Base-by-base conservation (phyloP, 1,140 invertebrate species). In the Drosophila takahashii region DNA sequence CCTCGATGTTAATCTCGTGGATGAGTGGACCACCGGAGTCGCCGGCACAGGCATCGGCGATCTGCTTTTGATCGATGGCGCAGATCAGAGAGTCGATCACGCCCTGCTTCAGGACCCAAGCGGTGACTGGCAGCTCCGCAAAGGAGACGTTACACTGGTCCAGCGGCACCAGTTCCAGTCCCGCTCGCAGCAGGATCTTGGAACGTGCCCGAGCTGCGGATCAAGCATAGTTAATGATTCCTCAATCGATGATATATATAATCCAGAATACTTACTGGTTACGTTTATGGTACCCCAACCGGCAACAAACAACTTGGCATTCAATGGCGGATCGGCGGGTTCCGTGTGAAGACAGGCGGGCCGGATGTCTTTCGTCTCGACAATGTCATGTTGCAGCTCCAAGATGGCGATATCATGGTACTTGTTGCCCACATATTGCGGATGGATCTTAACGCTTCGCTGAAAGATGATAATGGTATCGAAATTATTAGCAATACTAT, bases 21-120 rank as follows among this genome's bases (percentile, higher is more conserved):
- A 94, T 90, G n/a, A 96, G 79, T 0, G 95, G 95, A 0, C 95
- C 95, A 2, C 95, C 95, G 1, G 95, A 95, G 78, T 96, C 95
- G 1, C 95, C 95, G 41, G 92, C 76, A 57, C 95, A 95, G 0
- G 95, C 94, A 71, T 95, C 95, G 11, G 51, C 95, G 44, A 64
- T 61, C 66, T 77, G 95, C 11, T 26, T 48, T 1, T 15, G 37
- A 10, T 94, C 94, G 0, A 93, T 93, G 0, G 94, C 94, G 64
- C 94, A 95, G 3, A 95, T 42, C 62, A 95, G 93, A 4, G 77
- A 57, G 0, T 48, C 42, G 3, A 65, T 70, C 3, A 92, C 60
- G 22, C 86, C 91, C 0, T 74, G 11, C 13, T 53, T 45, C 0
- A 90, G 56, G 9, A 50, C 34, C 6, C 65, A 32, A 0, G 27